These are phyloP conservation scores for Agrotis segetum DNA, from an alignment of 2,888 invertebrate genomes.

Conservation along the genomic window DNA sequence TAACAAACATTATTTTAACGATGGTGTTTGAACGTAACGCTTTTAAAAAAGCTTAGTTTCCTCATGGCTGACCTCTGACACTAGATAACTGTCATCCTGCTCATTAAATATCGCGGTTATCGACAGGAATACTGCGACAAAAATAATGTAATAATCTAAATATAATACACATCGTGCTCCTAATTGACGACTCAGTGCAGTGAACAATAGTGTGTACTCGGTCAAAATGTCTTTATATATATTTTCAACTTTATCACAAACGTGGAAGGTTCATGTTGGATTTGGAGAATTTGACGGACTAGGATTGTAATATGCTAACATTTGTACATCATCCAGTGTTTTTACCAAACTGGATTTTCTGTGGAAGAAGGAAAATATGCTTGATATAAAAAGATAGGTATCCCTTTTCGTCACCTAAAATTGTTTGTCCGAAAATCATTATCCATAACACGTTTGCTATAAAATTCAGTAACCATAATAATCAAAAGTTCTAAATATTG, in stretches of 20 bases:
- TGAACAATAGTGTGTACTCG: background rate
- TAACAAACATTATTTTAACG: slow-evolving; percentile 73
- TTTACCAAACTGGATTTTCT: background rate
- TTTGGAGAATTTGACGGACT: too few relatives aligned
- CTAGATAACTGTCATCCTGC: slow-evolving; percentile 80
- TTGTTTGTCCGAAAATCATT: too few relatives aligned
- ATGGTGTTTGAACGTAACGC: slow-evolving; percentile 70
- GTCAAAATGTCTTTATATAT: too few relatives aligned
- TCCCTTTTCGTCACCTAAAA: too few relatives aligned
- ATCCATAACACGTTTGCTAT: too few relatives aligned
- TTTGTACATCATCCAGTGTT: background rate
- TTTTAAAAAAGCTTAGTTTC: slow-evolving; percentile 75
- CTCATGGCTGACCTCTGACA: slow-evolving; percentile 85
- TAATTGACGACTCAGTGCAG: slow-evolving; percentile 51
- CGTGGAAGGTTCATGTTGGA: too few relatives aligned
- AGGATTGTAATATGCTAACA: too few relatives aligned
- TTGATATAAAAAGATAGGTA: slow-evolving; percentile 3
- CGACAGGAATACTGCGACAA: slow-evolving; percentile 64
- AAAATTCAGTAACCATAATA: too few relatives aligned
- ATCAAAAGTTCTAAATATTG: too few relatives aligned
- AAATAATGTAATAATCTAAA: slow-evolving; percentile 63
- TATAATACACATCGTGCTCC: slow-evolving; percentile 10
- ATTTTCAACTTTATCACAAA: too few relatives aligned
- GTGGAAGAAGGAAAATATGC: background rate
- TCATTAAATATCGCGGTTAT: slow-evolving; percentile 78